Evolutionary conservation across 2,113 vertebrate genomes (phyloP).

Genomic region (Apteryx mantelli): DNA sequence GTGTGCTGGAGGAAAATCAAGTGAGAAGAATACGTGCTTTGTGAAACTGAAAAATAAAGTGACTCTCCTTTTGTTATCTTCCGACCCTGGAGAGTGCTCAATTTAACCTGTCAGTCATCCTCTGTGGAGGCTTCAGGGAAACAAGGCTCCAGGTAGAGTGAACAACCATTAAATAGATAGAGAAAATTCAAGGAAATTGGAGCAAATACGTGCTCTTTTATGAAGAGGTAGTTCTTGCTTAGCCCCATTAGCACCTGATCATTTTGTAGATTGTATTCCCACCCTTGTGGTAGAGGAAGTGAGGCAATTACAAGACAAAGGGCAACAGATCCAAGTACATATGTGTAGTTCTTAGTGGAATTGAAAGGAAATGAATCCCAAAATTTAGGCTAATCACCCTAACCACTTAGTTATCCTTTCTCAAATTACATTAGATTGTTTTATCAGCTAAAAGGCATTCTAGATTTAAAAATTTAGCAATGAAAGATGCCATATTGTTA

Average conservation of each 20-base stretch:
- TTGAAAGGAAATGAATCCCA: background rate
- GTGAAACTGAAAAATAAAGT: background rate
- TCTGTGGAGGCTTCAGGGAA: background rate
- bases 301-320: background rate
- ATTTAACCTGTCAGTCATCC: background rate
- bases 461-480: background rate
- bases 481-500: background rate
- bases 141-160: background rate
- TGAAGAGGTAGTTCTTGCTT: background rate
- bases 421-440: background rate
- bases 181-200: background rate
- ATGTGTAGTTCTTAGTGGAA: background rate
- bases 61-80: background rate
- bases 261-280: background rate
- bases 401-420: background rate
- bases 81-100: background rate
- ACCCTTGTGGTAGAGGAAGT: background rate
- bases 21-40: background rate
- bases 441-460: background rate
- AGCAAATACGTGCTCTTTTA: fast-evolving
- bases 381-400: background rate
- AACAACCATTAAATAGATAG: background rate
- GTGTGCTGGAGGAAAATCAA: background rate
- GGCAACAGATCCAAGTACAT: background rate
- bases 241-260: no score